These are phyloP conservation scores for Larimichthys polyactis DNA, from an alignment of 2,113 vertebrate genomes.

Conservation along the genomic window DNA sequence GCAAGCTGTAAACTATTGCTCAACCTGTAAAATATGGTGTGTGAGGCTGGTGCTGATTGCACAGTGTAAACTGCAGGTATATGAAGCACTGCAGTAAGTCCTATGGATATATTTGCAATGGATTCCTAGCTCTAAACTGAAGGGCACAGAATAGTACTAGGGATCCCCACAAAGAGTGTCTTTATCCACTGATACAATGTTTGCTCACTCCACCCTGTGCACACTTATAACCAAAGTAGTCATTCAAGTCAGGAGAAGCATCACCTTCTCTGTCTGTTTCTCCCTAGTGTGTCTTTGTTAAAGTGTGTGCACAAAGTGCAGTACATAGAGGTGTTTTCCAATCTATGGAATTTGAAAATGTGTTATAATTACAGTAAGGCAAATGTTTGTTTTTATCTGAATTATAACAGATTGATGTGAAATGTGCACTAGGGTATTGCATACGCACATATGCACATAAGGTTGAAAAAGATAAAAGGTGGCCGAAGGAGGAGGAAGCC, in stretches of 20 bases:
- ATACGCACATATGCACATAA: neutral
- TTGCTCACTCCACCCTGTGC: constrained; percentile 48
- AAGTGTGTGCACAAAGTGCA: neutral
- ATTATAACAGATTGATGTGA: neutral
- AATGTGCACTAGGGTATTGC: neutral
- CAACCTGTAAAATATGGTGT: constrained; percentile 24
- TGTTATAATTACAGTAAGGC: neutral
- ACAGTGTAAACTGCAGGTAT: neutral
- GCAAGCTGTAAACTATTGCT: constrained; percentile 39
- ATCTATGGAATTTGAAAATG: neutral
- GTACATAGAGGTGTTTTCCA: neutral
- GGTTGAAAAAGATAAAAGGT: neutral
- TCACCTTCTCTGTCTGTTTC: constrained; percentile 2
- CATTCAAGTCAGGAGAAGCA: constrained; percentile 13
- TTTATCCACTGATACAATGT: constrained; percentile 20
- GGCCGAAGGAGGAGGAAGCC: neutral
- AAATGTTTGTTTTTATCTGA: neutral
- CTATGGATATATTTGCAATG: neutral
- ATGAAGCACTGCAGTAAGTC: neutral
- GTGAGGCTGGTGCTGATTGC: neutral
- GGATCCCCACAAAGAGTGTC: constrained; percentile 2
- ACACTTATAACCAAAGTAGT: neutral
- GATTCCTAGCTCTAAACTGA: neutral
- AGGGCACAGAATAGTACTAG: neutral
- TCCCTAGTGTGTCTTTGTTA: neutral